These are phyloP conservation scores for Macquaria australasica DNA, from an alignment of 2,113 vertebrate genomes.

Conservation along the genomic window DNA sequence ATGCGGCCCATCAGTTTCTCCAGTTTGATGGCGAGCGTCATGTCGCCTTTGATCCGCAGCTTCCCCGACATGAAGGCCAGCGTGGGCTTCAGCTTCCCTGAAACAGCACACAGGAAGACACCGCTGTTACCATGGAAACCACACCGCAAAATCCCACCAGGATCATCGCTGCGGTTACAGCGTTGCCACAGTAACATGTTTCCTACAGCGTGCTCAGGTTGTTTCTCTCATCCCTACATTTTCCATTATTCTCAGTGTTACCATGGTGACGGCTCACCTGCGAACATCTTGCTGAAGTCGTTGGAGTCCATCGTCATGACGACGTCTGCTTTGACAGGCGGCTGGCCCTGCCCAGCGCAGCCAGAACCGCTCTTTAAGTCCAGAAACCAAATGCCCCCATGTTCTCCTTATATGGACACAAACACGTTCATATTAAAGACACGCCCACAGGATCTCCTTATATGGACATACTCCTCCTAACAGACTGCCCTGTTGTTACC, in stretches of 20 bases:
- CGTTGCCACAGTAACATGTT: too few species aligned
- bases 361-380: slow-evolving; percentile 91
- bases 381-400: slow-evolving; percentile 91
- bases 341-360: slow-evolving; percentile 85
- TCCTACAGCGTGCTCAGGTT: too few species aligned
- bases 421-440: not conserved
- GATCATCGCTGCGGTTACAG: not conserved
- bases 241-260: not conserved
- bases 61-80: slow-evolving; percentile 91
- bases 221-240: not conserved
- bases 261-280: slow-evolving; percentile 80
- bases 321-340: slow-evolving; percentile 87
- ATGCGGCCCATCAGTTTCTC: slow-evolving; percentile 88
- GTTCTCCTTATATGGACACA: slow-evolving; percentile 83
- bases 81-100: slow-evolving; percentile 92
- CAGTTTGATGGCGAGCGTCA: slow-evolving; percentile 86
- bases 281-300: slow-evolving; percentile 95
- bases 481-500: slow-evolving; percentile 40
- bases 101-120: not conserved
- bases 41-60: slow-evolving; percentile 88
- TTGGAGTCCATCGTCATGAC: slow-evolving; percentile 91
- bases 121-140: slow-evolving; percentile 22
- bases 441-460: not conserved
- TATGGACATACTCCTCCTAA: not conserved
- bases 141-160: not conserved